Percentiles rank a stretch among this genome's conserved stretches.
These are phyloP conservation scores for Phorcus lineatus DNA, from an alignment of 2,888 invertebrate genomes.

Conservation along the genomic window DNA sequence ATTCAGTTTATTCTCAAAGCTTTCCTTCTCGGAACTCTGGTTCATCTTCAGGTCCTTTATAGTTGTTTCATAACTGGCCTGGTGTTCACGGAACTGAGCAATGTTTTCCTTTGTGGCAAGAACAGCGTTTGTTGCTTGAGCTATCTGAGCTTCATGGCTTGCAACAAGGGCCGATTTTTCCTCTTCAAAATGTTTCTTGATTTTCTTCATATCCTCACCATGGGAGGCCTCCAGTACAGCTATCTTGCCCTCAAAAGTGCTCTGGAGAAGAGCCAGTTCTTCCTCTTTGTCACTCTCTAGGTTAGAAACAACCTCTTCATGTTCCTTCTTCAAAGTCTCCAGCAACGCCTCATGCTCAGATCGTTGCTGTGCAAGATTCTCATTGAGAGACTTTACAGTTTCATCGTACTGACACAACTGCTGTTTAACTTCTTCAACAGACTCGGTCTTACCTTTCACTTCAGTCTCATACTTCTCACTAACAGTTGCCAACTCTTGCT, in stretches of 20 bases:
- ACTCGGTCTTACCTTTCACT: background rate
- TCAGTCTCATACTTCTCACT: background rate
- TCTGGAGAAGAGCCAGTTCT: slow-evolving; percentile 10
- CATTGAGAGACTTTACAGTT: background rate
- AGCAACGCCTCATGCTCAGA: background rate
- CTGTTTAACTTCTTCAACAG: background rate
- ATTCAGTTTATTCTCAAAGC: background rate
- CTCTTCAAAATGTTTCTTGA: slow-evolving; percentile 13
- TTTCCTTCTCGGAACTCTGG: background rate
- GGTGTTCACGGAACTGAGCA: background rate
- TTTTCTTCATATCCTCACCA: background rate
- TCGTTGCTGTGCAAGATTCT: background rate
- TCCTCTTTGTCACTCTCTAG: background rate
- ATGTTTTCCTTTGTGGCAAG: slow-evolving; percentile 9
- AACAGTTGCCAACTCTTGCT: background rate
- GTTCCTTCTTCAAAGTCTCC: background rate
- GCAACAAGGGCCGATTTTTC: slow-evolving; percentile 30
- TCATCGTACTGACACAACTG: background rate
- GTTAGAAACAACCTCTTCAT: background rate
- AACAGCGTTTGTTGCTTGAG: slow-evolving; percentile 20
- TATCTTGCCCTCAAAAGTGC: slow-evolving; percentile 3
- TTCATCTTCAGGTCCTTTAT: slow-evolving; percentile 23
- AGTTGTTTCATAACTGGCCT: slow-evolving; percentile 26
- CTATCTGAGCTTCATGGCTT: slow-evolving; percentile 25
- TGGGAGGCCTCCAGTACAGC: background rate